Conservation (phyloP, 2,888 invertebrate species). For the Belgica antarctica region DNA sequence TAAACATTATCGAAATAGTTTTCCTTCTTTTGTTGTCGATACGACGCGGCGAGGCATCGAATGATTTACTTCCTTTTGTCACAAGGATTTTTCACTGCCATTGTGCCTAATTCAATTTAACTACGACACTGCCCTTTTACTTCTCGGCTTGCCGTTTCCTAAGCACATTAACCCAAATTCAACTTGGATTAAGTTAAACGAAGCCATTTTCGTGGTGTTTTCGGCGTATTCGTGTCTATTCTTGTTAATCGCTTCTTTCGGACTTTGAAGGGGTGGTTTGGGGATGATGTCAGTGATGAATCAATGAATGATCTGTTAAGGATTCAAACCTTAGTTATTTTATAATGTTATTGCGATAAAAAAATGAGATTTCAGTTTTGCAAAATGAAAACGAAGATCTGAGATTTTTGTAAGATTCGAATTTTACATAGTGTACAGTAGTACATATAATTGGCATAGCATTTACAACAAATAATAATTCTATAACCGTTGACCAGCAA, state of each 20-base stretch:
- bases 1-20: neutral
- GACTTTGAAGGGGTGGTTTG: too few species aligned
- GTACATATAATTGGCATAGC: too few species aligned
- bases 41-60: neutral
- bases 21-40: neutral
- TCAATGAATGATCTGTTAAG: too few species aligned
- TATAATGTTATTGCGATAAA: too few species aligned
- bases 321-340: too few species aligned
- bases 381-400: too few species aligned
- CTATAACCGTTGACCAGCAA: too few species aligned
- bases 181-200: neutral
- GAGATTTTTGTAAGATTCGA: too few species aligned
- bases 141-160: neutral
- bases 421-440: too few species aligned
- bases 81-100: constrained; percentile 6
- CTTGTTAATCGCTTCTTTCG: neutral
- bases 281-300: too few species aligned
- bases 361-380: too few species aligned
- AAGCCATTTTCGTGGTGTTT: neutral
- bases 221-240: neutral
- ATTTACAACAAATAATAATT: too few species aligned
- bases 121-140: constrained; percentile 35
- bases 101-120: constrained; percentile 33
- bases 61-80: constrained; percentile 20
- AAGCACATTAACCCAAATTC: constrained; percentile 37